These are phyloP conservation scores for Propsilocerus akamusi DNA, from an alignment of 1,140 invertebrate species.

Conservation along the genomic window DNA sequence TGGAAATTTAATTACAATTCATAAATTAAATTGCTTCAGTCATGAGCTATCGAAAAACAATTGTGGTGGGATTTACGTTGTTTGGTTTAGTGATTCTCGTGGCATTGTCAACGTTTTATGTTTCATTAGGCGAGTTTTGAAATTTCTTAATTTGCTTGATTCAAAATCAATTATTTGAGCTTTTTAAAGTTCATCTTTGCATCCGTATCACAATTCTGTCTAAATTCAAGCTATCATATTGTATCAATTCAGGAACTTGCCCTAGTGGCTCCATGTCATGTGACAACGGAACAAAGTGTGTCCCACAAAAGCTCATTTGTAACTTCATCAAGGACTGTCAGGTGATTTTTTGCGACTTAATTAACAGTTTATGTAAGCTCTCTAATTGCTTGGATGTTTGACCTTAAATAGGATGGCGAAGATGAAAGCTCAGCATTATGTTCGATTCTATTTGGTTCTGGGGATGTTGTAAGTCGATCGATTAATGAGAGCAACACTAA, in stretches of 20 bases:
- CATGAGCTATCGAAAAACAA: background rate
- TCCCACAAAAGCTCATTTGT: constrained; percentile 42
- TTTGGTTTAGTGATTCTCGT: background rate
- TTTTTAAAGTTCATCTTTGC: too few species aligned
- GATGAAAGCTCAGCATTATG: constrained; percentile 33
- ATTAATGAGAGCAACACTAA: background rate
- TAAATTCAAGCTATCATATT: background rate
- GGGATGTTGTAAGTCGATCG: constrained; percentile 20
- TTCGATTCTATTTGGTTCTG: constrained; percentile 12
- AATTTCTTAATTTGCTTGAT: too few species aligned
- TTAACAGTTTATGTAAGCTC: background rate
- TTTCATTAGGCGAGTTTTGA: background rate
- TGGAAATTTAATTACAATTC: too few species aligned
- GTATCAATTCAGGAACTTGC: constrained; percentile 27
- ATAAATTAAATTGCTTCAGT: too few species aligned
- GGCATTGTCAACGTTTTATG: background rate
- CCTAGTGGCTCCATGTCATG: constrained; percentile 48
- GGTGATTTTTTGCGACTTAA: background rate
- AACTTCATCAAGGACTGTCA: constrained; percentile 44
- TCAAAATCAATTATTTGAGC: too few species aligned
- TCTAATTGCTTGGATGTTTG: background rate
- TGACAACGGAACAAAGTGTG: constrained; percentile 42
- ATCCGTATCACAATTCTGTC: too few species aligned
- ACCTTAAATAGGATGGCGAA: constrained; percentile 26
- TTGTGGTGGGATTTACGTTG: background rate